These are phyloP conservation scores for Helarctos malayanus DNA, from an alignment of 2,797 vertebrate genomes.

Conservation along the genomic window DNA sequence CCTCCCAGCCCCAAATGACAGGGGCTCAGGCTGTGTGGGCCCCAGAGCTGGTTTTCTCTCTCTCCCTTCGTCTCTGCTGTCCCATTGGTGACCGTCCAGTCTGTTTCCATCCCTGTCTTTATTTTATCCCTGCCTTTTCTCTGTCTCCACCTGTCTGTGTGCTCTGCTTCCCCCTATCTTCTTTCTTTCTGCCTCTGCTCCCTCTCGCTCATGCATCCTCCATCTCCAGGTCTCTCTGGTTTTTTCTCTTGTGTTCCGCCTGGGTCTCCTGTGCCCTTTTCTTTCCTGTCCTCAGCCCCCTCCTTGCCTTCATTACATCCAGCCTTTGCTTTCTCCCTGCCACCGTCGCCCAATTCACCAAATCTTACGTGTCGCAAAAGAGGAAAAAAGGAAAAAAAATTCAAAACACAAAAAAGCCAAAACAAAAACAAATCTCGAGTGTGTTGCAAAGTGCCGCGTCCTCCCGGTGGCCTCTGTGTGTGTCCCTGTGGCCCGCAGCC, in stretches of 20 bases:
- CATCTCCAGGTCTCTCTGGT: not conserved
- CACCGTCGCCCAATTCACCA: slow-evolving; percentile 56
- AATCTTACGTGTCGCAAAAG: slow-evolving; percentile 92
- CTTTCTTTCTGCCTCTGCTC: slow-evolving; percentile 80
- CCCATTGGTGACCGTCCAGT: not conserved
- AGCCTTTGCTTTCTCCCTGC: slow-evolving; percentile 61
- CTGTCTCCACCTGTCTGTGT: slow-evolving; percentile 75
- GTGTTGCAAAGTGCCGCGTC: slow-evolving; percentile 95
- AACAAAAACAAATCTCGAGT: slow-evolving; percentile 90
- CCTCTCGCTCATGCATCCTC: not conserved
- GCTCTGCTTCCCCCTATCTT: slow-evolving; percentile 83
- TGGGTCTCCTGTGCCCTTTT: not conserved
- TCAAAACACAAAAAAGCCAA: slow-evolving; percentile 83
- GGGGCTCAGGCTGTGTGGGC: slow-evolving; percentile 92
- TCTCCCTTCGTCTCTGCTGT: slow-evolving; percentile 49
- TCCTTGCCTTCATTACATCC: slow-evolving; percentile 87
- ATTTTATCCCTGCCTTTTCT: slow-evolving; percentile 83
- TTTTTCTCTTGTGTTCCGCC: not conserved
- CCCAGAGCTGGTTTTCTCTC: slow-evolving; percentile 83
- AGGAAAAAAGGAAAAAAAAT: slow-evolving; percentile 79
- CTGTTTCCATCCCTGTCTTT: slow-evolving; percentile 81
- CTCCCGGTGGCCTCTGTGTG: slow-evolving; percentile 96
- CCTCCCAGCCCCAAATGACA: slow-evolving; percentile 88
- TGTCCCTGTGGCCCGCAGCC: slow-evolving; percentile 89
- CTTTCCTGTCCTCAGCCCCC: slow-evolving; percentile 84